These are phyloP conservation scores for Peromyscus melanophrys DNA, from an alignment of 2,797 vertebrate species.

Conservation along the genomic window DNA sequence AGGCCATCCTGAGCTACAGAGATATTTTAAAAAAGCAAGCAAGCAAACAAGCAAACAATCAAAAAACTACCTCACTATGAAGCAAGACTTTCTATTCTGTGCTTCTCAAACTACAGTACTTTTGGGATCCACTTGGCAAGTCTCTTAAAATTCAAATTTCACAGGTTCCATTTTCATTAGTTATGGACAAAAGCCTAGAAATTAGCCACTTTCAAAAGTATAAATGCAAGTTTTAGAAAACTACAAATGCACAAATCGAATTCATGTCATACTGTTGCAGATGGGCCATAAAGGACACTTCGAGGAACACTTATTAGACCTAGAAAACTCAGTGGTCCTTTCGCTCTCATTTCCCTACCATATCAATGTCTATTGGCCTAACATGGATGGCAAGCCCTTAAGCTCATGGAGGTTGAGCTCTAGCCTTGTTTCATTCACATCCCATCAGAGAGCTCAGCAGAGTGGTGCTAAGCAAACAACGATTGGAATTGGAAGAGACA, in stretches of 20 bases:
- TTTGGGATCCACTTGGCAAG: neutral
- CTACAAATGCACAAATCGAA: neutral
- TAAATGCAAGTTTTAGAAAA: neutral
- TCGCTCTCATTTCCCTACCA: neutral
- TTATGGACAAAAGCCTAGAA: slow-evolving; percentile 12
- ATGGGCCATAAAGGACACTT: neutral
- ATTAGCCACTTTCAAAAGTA: neutral
- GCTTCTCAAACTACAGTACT: neutral
- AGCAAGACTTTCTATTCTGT: slow-evolving; percentile 20
- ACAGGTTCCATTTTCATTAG: neutral
- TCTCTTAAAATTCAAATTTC: slow-evolving; percentile 54
- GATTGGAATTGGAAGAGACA: slow-evolving; percentile 56
- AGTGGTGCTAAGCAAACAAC: slow-evolving; percentile 61
- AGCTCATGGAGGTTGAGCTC: neutral
- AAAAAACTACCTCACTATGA: neutral
- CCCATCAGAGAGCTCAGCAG: neutral
- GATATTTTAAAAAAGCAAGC: neutral
- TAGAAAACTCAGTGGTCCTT: neutral
- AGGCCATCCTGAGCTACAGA: neutral
- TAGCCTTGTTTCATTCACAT: slow-evolving; percentile 54
- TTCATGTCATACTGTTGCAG: neutral
- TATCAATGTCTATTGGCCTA: neutral
- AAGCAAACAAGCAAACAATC: neutral
- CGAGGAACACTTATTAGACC: neutral
- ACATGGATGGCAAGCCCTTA: slow-evolving; percentile 43